A percentile compares a stretch with the other conserved stretches of the same genome.
Evolutionary conservation across 2,797 vertebrate genomes (phyloP).

Genomic region (Melanotaenia boesemani): DNA sequence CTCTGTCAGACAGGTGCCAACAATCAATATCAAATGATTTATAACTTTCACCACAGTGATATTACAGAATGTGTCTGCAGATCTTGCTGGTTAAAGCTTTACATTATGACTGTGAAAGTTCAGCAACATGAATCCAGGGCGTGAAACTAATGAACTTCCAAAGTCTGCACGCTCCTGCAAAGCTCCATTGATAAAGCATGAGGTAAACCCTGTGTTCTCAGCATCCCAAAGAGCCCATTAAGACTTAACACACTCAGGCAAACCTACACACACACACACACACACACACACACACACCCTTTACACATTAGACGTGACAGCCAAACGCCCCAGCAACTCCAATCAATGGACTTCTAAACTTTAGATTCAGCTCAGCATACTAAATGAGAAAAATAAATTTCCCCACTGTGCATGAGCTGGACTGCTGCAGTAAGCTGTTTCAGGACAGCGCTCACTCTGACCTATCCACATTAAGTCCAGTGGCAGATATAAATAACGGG

Average conservation of each 20-base stretch:
- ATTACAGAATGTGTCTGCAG: slow-evolving; percentile 9
- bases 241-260: slow-evolving; percentile 32
- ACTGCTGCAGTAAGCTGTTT: slow-evolving; percentile 81
- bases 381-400: slow-evolving; percentile 79
- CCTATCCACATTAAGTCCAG: slow-evolving; percentile 73
- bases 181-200: slow-evolving; percentile 20
- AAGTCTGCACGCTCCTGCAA: slow-evolving; percentile 2
- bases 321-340: slow-evolving; percentile 52
- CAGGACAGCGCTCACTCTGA: slow-evolving; percentile 74
- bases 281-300: slow-evolving; percentile 18
- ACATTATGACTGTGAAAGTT: slow-evolving; percentile 31
- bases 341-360: slow-evolving; percentile 75
- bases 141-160: slow-evolving; percentile 46
- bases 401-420: slow-evolving; percentile 45
- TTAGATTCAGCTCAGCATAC: slow-evolving; percentile 74
- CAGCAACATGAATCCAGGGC: slow-evolving; percentile 31
- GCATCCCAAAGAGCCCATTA: slow-evolving; percentile 51
- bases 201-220: slow-evolving; percentile 28
- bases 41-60: slow-evolving; percentile 33
- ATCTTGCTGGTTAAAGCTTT: slow-evolving; percentile 5
- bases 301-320: slow-evolving; percentile 57
- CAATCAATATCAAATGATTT: slow-evolving; percentile 63
- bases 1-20: slow-evolving; percentile 14
- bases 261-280: slow-evolving; percentile 10
- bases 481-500: slow-evolving; percentile 75